Percentiles rank a stretch among this genome's conserved stretches.
These are phyloP conservation scores for Aporophyla lueneburgensis DNA, from an alignment of 2,888 invertebrate species.

Conservation along the genomic window DNA sequence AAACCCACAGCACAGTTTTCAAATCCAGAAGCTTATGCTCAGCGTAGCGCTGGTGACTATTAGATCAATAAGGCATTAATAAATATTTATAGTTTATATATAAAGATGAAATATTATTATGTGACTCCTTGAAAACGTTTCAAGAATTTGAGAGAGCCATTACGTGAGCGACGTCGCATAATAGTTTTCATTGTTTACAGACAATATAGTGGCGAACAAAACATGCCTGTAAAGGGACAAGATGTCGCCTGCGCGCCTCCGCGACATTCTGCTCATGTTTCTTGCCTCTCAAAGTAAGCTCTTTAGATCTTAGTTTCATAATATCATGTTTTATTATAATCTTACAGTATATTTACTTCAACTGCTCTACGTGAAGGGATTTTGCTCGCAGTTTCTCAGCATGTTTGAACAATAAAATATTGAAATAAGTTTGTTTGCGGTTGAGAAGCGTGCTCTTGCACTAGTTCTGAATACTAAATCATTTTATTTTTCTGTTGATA, in stretches of 20 bases:
- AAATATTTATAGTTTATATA: neutral
- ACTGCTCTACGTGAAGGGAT: conserved; percentile 49
- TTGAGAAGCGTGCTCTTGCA: conserved; percentile 9
- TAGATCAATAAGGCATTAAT: too few species aligned
- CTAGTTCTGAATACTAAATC: conserved; percentile 45
- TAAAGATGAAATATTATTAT: conserved; percentile 17
- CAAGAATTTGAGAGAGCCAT: conserved; percentile 24
- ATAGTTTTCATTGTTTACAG: conserved; percentile 57
- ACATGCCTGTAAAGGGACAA: conserved; percentile 45
- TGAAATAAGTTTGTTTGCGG: conserved; percentile 48
- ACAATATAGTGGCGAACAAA: conserved; percentile 44
- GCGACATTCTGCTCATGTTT: conserved; percentile 36
- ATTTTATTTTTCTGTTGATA: conserved; percentile 8
- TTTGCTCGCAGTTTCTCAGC: conserved; percentile 26
- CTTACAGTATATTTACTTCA: conserved; percentile 49
- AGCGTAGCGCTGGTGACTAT: too few species aligned
- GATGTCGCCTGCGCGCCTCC: conserved; percentile 34
- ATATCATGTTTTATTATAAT: conserved; percentile 59
- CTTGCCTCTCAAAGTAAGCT: conserved; percentile 36
- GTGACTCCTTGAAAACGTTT: conserved; percentile 12
- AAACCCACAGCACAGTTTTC: too few species aligned
- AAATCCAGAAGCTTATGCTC: too few species aligned
- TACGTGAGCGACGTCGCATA: conserved; percentile 32
- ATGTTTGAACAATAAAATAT: conserved; percentile 57
- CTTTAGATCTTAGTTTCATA: conserved; percentile 49